Evolutionary conservation across 2,888 invertebrate species (phyloP), one percentile per base, ranked within the genome.

Genomic region (Artemia sinica): DNA sequence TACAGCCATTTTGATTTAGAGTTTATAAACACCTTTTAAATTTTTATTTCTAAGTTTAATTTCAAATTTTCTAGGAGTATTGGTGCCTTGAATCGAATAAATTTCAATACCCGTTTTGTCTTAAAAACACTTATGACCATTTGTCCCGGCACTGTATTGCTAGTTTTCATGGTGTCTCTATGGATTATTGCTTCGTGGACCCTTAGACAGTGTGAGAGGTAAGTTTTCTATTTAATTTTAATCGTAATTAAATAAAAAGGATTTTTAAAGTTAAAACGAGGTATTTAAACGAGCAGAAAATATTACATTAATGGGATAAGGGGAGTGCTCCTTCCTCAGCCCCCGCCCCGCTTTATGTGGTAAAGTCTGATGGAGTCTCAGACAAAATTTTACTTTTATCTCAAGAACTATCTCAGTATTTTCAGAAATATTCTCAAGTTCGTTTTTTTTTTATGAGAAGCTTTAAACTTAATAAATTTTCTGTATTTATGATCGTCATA

Each of bases 151-250:
- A 96, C 86, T 71, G 96, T 98, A 75, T 85, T 99, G 75, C 84
- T 98, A 76, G 96, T 97, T 74, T 96, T 98, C 84, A 98, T 98
- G 91, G 93, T 97, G 73, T 95, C 96, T 10, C 82, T 98, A 72
- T 99, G 98, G 98, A 93, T 99, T 79, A 95, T 98, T 76, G 97
- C 97, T 73, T 95, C 94, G 77, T 98, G 98, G 98, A 94, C 95
- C 72, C 82, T 99, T 74, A 85, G 98, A 74, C 93, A 96, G 76
- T 98, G 98, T 79, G 98, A 99, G 84, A 89, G 97, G 95, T 96
- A 82, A 82, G 73, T 65, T 50, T 65, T 11, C 41, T 41, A 41
- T 6, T 5, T 41, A 41, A 41, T 2, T 48, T 50, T 41, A 18
- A 14, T 10, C 65, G 67, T 66, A 50, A 48, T 18, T 6, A 41